These are phyloP conservation scores for Iselma pallidipennis DNA, from an alignment of 2,888 invertebrate species.

Conservation along the genomic window DNA sequence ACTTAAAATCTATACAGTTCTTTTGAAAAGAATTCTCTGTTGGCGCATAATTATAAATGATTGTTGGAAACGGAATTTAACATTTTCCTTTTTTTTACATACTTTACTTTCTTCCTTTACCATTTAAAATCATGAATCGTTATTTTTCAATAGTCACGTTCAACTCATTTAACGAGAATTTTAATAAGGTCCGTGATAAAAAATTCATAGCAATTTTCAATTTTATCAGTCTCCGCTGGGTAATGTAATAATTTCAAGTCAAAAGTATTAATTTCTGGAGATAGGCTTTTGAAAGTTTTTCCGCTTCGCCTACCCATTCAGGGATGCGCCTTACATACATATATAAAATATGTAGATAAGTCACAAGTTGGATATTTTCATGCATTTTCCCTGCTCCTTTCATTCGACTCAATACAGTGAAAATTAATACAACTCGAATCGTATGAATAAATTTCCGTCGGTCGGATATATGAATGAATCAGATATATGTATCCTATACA, in stretches of 20 bases:
- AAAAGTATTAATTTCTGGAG: background rate
- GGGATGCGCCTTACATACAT: background rate
- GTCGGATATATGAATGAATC: slow-evolving; percentile 2
- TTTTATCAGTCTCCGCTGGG: background rate
- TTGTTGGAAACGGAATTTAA: background rate
- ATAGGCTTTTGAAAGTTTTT: background rate
- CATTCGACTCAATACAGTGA: slow-evolving; percentile 16
- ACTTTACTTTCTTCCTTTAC: background rate
- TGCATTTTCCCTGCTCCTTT: background rate
- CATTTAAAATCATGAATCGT: background rate
- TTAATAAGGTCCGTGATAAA: background rate
- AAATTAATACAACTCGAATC: slow-evolving; percentile 17
- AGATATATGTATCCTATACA: too few species aligned
- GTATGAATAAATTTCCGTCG: slow-evolving; percentile 19
- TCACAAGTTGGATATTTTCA: background rate
- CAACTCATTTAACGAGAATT: too few species aligned
- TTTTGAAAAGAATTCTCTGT: background rate
- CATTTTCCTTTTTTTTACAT: background rate
- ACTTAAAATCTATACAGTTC: background rate
- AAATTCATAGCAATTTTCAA: background rate
- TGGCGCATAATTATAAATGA: background rate
- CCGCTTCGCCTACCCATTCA: background rate
- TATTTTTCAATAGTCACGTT: background rate
- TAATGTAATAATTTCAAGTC: background rate
- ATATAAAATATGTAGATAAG: background rate